These are phyloP conservation scores for Oppia nitens DNA, from an alignment of 1,140 invertebrate genomes.

Conservation along the genomic window DNA sequence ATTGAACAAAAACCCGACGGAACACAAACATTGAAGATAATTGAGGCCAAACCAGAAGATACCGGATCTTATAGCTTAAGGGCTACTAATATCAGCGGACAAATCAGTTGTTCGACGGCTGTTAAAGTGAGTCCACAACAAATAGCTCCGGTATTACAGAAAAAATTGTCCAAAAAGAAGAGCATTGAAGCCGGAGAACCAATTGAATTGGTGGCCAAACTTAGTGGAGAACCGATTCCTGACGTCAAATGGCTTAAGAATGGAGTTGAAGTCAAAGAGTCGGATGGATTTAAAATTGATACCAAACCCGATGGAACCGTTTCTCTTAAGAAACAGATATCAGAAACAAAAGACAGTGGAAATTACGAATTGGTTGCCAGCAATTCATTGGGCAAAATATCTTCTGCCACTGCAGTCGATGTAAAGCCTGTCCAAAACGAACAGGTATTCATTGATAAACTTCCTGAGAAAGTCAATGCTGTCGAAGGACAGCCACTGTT, in stretches of 20 bases:
- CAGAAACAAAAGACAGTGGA: constrained; percentile 19
- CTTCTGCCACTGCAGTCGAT: constrained; percentile 43
- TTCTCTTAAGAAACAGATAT: constrained; percentile 28
- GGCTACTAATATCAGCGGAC: constrained; percentile 44
- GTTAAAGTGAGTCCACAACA: constrained; percentile 4
- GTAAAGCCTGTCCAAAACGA: constrained; percentile 46
- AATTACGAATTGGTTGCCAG: constrained; percentile 24
- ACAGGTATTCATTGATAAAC: constrained; percentile 41
- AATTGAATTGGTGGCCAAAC: constrained; percentile 52
- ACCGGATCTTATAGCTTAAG: constrained; percentile 76
- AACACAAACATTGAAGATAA: constrained; percentile 41
- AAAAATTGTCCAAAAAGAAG: constrained; percentile 1
- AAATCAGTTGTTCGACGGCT: neutral
- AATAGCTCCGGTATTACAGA: neutral
- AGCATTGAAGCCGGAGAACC: constrained; percentile 52
- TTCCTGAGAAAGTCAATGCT: constrained; percentile 3
- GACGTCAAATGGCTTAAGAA: constrained; percentile 18
- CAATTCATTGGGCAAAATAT: constrained; percentile 52
- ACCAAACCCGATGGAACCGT: constrained; percentile 27
- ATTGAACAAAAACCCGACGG: neutral
- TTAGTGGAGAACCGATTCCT: constrained; percentile 11
- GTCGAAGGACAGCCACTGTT: constrained; percentile 41
- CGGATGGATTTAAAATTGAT: constrained; percentile 14
- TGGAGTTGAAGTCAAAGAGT: constrained; percentile 21
- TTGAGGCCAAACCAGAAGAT: constrained; percentile 62